These are phyloP conservation scores for Ecdyonurus torrentis DNA, from an alignment of 2,888 invertebrate genomes.

Conservation along the genomic window DNA sequence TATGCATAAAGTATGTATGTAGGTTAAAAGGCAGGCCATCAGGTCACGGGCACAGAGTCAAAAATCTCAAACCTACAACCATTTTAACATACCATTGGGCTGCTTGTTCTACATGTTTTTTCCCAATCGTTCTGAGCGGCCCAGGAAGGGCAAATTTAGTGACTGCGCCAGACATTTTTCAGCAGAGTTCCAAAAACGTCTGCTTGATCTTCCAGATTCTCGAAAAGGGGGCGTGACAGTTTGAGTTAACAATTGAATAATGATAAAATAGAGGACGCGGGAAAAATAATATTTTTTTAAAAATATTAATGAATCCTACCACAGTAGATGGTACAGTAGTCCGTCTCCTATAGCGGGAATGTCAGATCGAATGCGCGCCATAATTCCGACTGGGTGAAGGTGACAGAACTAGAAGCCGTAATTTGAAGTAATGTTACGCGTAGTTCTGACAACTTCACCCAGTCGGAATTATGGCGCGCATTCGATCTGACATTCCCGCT, in stretches of 20 bases:
- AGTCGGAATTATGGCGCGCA: too few relatives aligned
- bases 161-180: conserved; percentile 2
- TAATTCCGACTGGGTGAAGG: too few relatives aligned
- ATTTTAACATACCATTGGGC: conserved; percentile 27
- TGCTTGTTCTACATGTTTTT: conserved; percentile 40
- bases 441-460: too few relatives aligned
- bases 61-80: background rate
- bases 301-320: background rate
- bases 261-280: background rate
- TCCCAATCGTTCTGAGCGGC: conserved; percentile 30
- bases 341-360: background rate
- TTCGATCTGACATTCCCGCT: too few relatives aligned
- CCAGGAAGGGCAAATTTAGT: conserved; percentile 6
- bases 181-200: background rate
- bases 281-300: background rate
- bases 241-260: background rate
- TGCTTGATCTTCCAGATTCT: background rate
- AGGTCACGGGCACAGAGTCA: too few relatives aligned
- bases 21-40: background rate
- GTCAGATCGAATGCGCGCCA: too few relatives aligned
- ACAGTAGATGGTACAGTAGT: background rate
- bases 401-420: too few relatives aligned
- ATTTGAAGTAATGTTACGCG: too few relatives aligned
- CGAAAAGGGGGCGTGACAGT: background rate
- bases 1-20: background rate